These are phyloP conservation scores for Toxostoma redivivum DNA, from an alignment of 2,113 vertebrate genomes.

Conservation along the genomic window DNA sequence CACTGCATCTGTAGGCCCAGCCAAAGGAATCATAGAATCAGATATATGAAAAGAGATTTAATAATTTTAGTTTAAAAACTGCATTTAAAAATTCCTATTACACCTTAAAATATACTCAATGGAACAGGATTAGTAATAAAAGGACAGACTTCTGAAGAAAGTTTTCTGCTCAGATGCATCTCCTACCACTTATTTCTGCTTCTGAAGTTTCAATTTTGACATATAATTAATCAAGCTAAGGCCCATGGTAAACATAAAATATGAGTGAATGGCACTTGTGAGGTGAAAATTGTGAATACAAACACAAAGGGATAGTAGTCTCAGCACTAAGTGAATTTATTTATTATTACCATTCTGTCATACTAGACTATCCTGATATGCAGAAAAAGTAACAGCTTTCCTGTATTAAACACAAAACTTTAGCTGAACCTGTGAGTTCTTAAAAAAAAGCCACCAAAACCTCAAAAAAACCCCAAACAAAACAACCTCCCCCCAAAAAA, in stretches of 20 bases:
- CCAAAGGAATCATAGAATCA: background rate
- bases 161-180: background rate
- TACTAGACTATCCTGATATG: background rate
- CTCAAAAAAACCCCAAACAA: background rate
- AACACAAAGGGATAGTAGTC: background rate
- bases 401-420: background rate
- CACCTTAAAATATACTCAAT: background rate
- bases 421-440: background rate
- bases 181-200: background rate
- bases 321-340: background rate
- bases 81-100: background rate
- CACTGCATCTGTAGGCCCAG: background rate
- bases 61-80: background rate
- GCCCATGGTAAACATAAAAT: background rate
- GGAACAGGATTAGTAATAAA: background rate
- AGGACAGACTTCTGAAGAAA: background rate
- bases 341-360: background rate
- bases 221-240: background rate
- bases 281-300: background rate
- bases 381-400: background rate
- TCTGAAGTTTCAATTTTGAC: background rate
- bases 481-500: too few species aligned
- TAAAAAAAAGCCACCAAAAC: background rate
- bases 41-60: background rate
- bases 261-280: background rate